These are phyloP conservation scores for Erannis defoliaria DNA, from an alignment of 2,888 invertebrate species.

Conservation along the genomic window DNA sequence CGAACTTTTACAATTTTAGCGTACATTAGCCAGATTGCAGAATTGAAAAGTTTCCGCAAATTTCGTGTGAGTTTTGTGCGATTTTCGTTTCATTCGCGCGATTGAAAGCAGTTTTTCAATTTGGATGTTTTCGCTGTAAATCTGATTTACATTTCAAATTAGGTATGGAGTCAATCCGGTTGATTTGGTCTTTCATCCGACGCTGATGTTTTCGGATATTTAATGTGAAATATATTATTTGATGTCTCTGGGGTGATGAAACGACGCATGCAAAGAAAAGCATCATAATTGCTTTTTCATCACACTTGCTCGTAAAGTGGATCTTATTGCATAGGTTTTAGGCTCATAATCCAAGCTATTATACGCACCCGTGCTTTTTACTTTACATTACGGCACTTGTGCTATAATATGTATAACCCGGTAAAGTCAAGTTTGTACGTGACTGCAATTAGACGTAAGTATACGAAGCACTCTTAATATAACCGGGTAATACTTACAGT, in stretches of 20 bases:
- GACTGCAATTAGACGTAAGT: too few relatives aligned
- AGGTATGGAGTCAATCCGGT: constrained; percentile 11
- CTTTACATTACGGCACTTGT: too few relatives aligned
- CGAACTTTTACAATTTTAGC: constrained; percentile 24
- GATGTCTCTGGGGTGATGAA: not conserved
- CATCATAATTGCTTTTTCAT: not conserved
- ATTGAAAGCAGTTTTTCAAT: constrained; percentile 21
- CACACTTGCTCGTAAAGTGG: too few relatives aligned
- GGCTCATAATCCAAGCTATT: too few relatives aligned
- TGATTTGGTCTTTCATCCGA: constrained; percentile 11
- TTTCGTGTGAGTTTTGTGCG: constrained; percentile 5
- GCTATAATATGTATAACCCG: too few relatives aligned
- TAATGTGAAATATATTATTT: not conserved
- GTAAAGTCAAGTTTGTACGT: too few relatives aligned
- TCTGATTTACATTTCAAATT: constrained; percentile 22
- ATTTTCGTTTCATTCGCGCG: constrained; percentile 12
- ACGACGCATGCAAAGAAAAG: not conserved
- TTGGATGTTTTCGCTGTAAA: constrained; percentile 17
- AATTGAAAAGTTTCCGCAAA: constrained; percentile 22
- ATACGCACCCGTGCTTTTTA: too few relatives aligned
- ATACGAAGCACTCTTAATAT: too few relatives aligned
- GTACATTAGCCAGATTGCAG: constrained; percentile 22
- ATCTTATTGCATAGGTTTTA: too few relatives aligned
- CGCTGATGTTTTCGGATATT: constrained; percentile 2
- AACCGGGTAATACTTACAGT: too few relatives aligned